These are phyloP conservation scores for Cebus imitator DNA, from an alignment of 2,113 vertebrate genomes.

Conservation along the genomic window DNA sequence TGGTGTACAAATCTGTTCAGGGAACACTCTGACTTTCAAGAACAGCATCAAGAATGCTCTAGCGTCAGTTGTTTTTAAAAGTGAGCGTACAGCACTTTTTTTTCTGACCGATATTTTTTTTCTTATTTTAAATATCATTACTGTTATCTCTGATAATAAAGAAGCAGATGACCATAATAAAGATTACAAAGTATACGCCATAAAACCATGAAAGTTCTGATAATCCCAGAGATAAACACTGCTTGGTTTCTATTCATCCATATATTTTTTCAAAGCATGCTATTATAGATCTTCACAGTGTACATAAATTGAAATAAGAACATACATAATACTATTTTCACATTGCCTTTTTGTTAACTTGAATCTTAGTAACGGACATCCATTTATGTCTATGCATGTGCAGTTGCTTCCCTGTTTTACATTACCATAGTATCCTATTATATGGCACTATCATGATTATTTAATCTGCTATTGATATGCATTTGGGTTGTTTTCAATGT, in stretches of 20 bases:
- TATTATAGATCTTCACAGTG: neutral
- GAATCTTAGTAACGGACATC: neutral
- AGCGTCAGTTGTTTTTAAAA: neutral
- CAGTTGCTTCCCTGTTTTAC: neutral
- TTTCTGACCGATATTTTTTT: neutral
- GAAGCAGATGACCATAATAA: neutral
- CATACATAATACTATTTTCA: neutral
- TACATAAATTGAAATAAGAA: neutral
- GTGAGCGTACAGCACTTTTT: neutral
- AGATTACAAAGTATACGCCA: neutral
- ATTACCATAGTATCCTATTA: neutral
- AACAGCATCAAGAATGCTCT: neutral
- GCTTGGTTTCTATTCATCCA: neutral
- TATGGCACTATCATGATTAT: neutral
- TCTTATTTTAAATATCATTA: slow-evolving; percentile 30
- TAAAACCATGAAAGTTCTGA: neutral
- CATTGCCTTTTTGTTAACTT: neutral
- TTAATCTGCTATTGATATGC: neutral
- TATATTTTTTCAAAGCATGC: neutral
- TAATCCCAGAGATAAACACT: neutral
- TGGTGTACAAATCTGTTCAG: neutral
- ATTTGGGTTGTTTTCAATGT: slow-evolving; percentile 5
- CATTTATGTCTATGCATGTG: neutral
- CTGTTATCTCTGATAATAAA: slow-evolving; percentile 11
- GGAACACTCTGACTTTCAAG: neutral